Percentiles rank a stretch among this genome's conserved stretches.
These are phyloP conservation scores for Luidia sarsii DNA, from an alignment of 53 echinoderm and acorn worm genomes.

Conservation along the genomic window DNA sequence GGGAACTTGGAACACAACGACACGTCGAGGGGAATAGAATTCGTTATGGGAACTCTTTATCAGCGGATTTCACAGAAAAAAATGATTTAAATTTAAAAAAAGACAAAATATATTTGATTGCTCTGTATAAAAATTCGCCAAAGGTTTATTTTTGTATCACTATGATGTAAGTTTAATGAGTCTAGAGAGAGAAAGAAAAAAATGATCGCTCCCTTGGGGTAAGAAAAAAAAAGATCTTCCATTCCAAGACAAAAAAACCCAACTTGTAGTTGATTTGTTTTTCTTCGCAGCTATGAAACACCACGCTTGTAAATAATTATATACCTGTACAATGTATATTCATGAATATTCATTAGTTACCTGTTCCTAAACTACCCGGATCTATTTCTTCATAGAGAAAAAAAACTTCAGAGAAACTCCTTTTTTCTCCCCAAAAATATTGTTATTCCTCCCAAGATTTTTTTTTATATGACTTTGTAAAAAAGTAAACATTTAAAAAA, in stretches of 20 bases:
- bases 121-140: slow-evolving; percentile 55
- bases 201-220: not conserved
- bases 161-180: slow-evolving; percentile 27
- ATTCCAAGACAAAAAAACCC: slow-evolving; percentile 30
- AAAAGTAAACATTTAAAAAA: no score
- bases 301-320: no score
- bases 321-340: no score
- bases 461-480: no score
- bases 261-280: slow-evolving; percentile 32
- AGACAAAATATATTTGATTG: slow-evolving; percentile 47
- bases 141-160: slow-evolving; percentile 61
- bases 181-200: not conserved
- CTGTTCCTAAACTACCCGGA: no score
- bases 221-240: slow-evolving; percentile 39
- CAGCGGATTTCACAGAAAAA: no score
- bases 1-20: no score
- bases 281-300: slow-evolving; percentile 21
- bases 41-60: no score
- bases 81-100: slow-evolving; percentile 27
- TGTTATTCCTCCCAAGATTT: not conserved
- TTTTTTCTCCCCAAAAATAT: not conserved
- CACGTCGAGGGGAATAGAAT: no score
- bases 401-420: not conserved
- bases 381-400: no score
- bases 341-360: no score